Base-by-base conservation (phyloP, 2,888 invertebrate genomes). In the Hirtodrosophila histrioides region DNA sequence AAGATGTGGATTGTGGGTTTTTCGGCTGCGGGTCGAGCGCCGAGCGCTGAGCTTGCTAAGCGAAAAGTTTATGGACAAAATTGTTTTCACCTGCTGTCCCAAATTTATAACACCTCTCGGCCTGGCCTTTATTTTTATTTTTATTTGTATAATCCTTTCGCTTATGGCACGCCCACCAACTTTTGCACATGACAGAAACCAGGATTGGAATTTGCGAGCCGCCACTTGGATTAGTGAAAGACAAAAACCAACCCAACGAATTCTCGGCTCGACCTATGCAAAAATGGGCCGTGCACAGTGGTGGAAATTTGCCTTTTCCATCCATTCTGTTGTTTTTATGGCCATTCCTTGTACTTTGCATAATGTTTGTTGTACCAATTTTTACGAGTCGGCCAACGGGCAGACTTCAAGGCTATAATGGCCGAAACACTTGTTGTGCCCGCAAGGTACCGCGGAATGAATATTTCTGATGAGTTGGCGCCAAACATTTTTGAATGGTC, bases 141-240 rank as follows among this genome's bases (percentile, higher is more conserved):
- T 84, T 84, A 84, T 84, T 84, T 84, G 87, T 88, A 88, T 88
- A 84, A 84, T 84, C 84, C 87, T 88, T 84, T 84, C 74, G 75
- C 68, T 79, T 79, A 70, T 75, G 63, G 56, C 66, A 63, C 60
- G 63, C 57, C 65, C 69, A 63, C 55, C 65, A 77, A 64, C 88
- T 72, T 69, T 71, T 71, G 78, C 81, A 81, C 85, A 84, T 86
- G 87, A 84, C 87, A 88, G 85, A 86, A 83, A 74, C 51, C 88
- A 80, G 71, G 78, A 84, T 68, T 70, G 80, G 86, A 78, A 84
- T 86, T 81, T 84, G 78, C 71, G 67, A 69, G 78, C 84, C 58
- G 64, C 85, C 83, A 69, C 78, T 78, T 75, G 82, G 83, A 88
- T 88, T 84, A 84, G 85, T 68, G 62, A 72, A 84, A 88, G 81